Conservation (phyloP, 2,113 vertebrate species). For the Lates calcarifer region DNA sequence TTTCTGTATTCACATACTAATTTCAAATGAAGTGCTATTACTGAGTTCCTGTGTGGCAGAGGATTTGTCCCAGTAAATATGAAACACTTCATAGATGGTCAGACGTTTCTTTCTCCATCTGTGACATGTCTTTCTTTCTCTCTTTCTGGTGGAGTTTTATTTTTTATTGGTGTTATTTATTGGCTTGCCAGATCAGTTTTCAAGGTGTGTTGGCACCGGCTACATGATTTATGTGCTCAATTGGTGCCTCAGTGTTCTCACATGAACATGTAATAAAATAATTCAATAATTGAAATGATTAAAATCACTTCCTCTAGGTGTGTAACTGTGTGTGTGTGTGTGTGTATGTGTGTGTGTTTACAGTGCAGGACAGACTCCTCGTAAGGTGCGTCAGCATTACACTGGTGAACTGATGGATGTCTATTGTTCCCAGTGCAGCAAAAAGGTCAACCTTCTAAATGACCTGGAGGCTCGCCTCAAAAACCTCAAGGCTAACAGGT, state of each 20-base stretch:
- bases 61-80: not conserved
- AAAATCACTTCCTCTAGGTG: not conserved
- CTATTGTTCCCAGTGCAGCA: slow-evolving; percentile 98
- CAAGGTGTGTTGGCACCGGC: not conserved
- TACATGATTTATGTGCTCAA: not conserved
- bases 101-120: not conserved
- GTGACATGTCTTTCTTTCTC: not conserved
- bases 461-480: slow-evolving; percentile 96
- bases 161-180: not conserved
- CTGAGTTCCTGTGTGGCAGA: not conserved
- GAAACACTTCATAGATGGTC: not conserved
- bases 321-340: not conserved
- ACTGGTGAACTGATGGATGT: slow-evolving; percentile 90
- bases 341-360: slow-evolving; percentile 53
- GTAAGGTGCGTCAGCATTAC: slow-evolving; percentile 89
- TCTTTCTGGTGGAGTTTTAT: not conserved
- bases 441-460: slow-evolving; percentile 96
- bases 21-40: not conserved
- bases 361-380: slow-evolving; percentile 95
- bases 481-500: slow-evolving; percentile 96
- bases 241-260: not conserved
- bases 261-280: not conserved
- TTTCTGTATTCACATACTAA: no score
- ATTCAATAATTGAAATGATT: no score
- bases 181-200: not conserved